These are phyloP conservation scores for Phytoseiulus persimilis DNA, from an alignment of 2,888 invertebrate species.

Conservation along the genomic window DNA sequence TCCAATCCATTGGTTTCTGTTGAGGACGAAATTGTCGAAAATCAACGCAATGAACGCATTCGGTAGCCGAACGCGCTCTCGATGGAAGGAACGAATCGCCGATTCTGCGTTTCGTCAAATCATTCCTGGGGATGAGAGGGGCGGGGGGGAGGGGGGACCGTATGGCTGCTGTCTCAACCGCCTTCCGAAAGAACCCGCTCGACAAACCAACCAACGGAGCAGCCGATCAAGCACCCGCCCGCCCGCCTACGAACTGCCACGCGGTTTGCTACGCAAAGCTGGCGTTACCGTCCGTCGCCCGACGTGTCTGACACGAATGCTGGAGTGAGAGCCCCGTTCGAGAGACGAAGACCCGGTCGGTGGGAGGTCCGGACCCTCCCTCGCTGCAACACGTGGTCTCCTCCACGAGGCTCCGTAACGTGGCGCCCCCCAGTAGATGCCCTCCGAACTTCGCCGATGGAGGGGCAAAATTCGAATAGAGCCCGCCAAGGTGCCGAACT, in stretches of 20 bases:
- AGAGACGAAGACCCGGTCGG: slow-evolving; percentile 34
- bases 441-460: slow-evolving; percentile 6
- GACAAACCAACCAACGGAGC: background rate
- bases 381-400: slow-evolving; percentile 21
- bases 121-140: no score
- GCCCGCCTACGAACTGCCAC: background rate
- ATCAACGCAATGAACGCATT: no score
- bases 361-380: slow-evolving; percentile 38
- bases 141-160: background rate
- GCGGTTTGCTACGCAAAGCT: background rate
- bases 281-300: background rate
- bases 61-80: no score
- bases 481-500: background rate
- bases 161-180: background rate
- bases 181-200: background rate
- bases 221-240: slow-evolving; percentile 8
- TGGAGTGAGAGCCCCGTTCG: slow-evolving; percentile 15
- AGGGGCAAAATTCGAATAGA: slow-evolving; percentile 28
- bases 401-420: slow-evolving; percentile 27
- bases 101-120: no score
- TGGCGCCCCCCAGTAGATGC: slow-evolving; percentile 37
- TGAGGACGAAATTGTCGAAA: no score
- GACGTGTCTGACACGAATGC: background rate
- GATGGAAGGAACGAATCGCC: no score
- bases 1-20: no score